These are phyloP conservation scores for Drosophila yakuba DNA, from an alignment of 1,140 invertebrate species.

Conservation along the genomic window DNA sequence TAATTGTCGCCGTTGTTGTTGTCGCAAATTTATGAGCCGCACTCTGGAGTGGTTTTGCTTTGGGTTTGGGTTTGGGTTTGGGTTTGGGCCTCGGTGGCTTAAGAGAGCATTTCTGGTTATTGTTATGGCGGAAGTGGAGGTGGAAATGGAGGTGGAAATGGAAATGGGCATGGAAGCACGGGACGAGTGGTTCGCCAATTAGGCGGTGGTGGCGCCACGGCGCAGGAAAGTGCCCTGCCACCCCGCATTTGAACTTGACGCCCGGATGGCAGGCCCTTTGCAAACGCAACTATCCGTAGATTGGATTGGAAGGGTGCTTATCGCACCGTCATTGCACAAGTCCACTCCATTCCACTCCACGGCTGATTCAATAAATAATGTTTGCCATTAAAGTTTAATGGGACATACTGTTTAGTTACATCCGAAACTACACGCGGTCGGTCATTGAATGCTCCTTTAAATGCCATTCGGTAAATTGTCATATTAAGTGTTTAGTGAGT, in stretches of 20 bases:
- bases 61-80: constrained; percentile 12
- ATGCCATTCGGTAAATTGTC: too few relatives aligned
- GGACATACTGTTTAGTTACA: not conserved
- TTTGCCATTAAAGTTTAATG: constrained; percentile 1
- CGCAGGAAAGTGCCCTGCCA: too few relatives aligned
- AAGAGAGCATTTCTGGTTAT: constrained; percentile 68
- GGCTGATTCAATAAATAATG: constrained; percentile 6
- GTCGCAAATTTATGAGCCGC: constrained; percentile 76
- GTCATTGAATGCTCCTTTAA: not conserved
- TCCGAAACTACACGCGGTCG: not conserved
- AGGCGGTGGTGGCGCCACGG: constrained; percentile 5
- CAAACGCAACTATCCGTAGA: not conserved
- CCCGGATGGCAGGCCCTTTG: not conserved
- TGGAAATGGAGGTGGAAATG: constrained; percentile 3
- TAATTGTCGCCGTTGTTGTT: constrained; percentile 46
- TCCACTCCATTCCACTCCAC: not conserved
- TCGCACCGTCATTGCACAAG: constrained; percentile 3
- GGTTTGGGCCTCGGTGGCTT: constrained; percentile 14
- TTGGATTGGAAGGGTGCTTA: not conserved
- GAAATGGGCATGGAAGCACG: not conserved
- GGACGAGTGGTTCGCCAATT: constrained; percentile 50
- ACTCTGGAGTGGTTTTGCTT: constrained; percentile 44
- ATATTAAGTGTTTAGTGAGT: too few relatives aligned
- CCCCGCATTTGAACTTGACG: not conserved
- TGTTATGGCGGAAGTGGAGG: constrained; percentile 57